A percentile compares a stretch with the other conserved stretches of the same genome.
Evolutionary conservation across 2,888 invertebrate species (phyloP).

Genomic region (Cotesia congregata): DNA sequence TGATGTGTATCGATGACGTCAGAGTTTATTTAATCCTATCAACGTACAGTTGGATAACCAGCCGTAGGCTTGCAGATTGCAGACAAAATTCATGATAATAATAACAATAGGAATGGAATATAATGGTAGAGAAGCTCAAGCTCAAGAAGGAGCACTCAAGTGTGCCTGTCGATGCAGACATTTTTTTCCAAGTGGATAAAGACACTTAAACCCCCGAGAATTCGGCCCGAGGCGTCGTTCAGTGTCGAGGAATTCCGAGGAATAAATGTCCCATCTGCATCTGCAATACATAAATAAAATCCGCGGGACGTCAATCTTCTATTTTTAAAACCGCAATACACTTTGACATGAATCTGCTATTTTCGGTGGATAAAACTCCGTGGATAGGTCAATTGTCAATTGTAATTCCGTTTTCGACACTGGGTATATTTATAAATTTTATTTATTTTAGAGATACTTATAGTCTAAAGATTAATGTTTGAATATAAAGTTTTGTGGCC

Average conservation of each 20-base stretch:
- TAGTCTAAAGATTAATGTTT: neutral
- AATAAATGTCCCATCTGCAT: slow-evolving; percentile 4
- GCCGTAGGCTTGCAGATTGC: too few relatives aligned
- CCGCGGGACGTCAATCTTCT: neutral
- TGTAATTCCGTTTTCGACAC: too few relatives aligned
- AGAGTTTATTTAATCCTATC: slow-evolving; percentile 37
- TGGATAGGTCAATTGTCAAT: neutral
- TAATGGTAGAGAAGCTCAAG: neutral
- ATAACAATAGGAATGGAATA: neutral
- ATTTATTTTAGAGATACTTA: too few relatives aligned
- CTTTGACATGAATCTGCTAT: neutral
- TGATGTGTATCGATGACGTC: slow-evolving; percentile 66
- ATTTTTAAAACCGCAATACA: neutral
- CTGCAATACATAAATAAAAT: neutral
- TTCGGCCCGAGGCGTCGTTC: neutral
- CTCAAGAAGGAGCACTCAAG: neutral
- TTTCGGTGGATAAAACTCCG: too few relatives aligned
- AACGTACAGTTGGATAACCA: slow-evolving; percentile 1
- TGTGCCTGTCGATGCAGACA: slow-evolving; percentile 7
- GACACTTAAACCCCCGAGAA: neutral
- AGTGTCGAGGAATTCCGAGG: neutral
- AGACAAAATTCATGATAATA: too few relatives aligned
- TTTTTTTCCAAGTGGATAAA: slow-evolving; percentile 7
- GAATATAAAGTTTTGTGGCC: neutral
- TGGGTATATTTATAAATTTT: neutral